Percentiles rank a stretch among this genome's conserved stretches.
phyloP scores from a whole-genome alignment of 2,113 vertebrate species.

The Osmerus mordax region DNA sequence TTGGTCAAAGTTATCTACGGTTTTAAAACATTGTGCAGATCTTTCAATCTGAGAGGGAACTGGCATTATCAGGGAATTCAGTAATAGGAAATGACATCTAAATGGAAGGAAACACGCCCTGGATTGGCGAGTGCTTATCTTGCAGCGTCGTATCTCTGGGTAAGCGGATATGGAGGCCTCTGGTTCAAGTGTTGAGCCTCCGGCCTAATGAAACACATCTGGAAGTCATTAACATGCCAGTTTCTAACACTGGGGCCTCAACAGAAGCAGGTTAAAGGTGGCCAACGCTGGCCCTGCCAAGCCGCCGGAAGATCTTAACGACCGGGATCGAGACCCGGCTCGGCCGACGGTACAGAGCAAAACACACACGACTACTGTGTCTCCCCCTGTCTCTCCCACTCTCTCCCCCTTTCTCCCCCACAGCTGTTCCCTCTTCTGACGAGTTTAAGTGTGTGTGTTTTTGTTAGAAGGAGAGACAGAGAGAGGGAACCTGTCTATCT shows the following conservation, averaged over 20 bases:
- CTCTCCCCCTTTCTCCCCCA: background rate
- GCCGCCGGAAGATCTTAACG: slow-evolving; percentile 3
- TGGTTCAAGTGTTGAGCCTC: slow-evolving; percentile 50
- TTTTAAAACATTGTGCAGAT: too few relatives aligned
- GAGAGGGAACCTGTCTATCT: too few relatives aligned
- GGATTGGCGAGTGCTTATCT: slow-evolving; percentile 1
- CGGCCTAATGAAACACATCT: slow-evolving; percentile 53
- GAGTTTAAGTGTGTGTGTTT: background rate
- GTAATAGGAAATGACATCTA: too few relatives aligned
- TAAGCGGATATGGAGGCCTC: slow-evolving; percentile 34
- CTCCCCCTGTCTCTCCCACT: background rate
- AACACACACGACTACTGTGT: background rate
- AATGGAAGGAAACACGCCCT: background rate
- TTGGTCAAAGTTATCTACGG: too few relatives aligned
- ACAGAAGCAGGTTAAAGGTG: slow-evolving; percentile 16
- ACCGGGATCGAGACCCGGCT: slow-evolving; percentile 26
- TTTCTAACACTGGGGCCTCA: slow-evolving; percentile 15
- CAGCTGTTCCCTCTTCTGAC: background rate
- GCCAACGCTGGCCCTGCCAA: slow-evolving; percentile 23
- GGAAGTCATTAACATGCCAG: slow-evolving; percentile 47
- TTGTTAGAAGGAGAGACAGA: too few relatives aligned
- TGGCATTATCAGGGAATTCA: too few relatives aligned
- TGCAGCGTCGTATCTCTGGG: slow-evolving; percentile 8
- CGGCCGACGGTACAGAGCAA: background rate
- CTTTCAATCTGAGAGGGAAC: too few relatives aligned